Base-by-base conservation (phyloP, 30 jellyfish, hydroid and myxozoan species). In the Cassiopea andromeda region DNA sequence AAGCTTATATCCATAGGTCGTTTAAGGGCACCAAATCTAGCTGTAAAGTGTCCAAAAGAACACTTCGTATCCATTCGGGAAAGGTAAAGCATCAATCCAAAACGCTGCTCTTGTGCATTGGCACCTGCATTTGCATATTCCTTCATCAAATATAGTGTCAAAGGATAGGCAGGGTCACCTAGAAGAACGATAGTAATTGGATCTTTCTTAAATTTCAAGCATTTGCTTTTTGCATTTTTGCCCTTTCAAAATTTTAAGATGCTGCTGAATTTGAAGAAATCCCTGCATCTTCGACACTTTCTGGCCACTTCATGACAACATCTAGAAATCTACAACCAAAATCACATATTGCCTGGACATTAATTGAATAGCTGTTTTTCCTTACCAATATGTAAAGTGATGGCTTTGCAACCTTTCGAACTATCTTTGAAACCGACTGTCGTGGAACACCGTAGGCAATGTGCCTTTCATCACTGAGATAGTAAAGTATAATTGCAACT, bases 31-130 rank as follows among this genome's bases (percentile, higher is more conserved):
- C 94, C 93, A 49, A 88, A 78, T 60, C 95, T 45, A 14, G 94
- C 95, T 27, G 68, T 88, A 17, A 88, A 76, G 27, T 93, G 75
- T 15, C 95, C 93, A 88, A 88, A 77, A n/a, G 93, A 85, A 88
- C 95, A 88, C 66, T 88, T 93, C 12, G 68, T 71, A 9, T 67
- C 93, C 93, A 88, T 80, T 44, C 93, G 43, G 9, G 95, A 93
- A 12, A 88, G 80, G 27, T 89, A 80, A 16, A 88, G 87, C 10
- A 80, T 81, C 19, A 17, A 80, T 15, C 94, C 80, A 84, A 90
- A 90, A 46, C 48, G 70, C 54, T 69, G 88, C 87, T 84, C 92
- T 69, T 69, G 67, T 50, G 64, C 43, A 44, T 12, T 75, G n/a
- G 46, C 7, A 13, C 88, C 88, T 58, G 54, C 88, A 50, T 77